A percentile compares a stretch with the other conserved stretches of the same genome.
Evolutionary conservation across 2,888 invertebrate genomes (phyloP).

Genomic region (Troides aeacus): DNA sequence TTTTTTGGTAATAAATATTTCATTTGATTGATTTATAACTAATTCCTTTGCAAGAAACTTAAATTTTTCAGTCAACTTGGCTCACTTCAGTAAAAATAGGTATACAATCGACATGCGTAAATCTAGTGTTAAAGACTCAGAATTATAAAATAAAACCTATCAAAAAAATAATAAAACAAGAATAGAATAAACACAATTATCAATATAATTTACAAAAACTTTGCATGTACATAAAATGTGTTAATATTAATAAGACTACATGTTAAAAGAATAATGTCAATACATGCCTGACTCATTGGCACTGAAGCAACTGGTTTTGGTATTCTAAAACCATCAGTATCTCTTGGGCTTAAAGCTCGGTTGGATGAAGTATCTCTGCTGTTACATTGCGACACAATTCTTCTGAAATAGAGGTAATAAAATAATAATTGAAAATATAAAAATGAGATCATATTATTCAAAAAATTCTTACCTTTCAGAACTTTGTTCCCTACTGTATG

Average conservation of each 20-base stretch:
- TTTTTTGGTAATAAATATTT: too few relatives aligned
- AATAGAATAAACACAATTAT: too few relatives aligned
- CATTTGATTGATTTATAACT: too few relatives aligned
- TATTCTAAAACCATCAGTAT: constrained; percentile 69
- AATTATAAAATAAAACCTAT: too few relatives aligned
- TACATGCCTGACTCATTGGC: constrained; percentile 58
- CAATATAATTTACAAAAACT: too few relatives aligned
- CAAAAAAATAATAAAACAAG: too few relatives aligned
- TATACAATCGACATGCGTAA: too few relatives aligned
- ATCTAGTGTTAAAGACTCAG: too few relatives aligned
- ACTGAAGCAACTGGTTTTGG: constrained; percentile 62
- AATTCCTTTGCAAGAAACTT: too few relatives aligned
- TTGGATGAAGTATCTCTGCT: constrained; percentile 68
- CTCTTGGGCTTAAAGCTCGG: constrained; percentile 66
- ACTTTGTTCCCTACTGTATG: constrained; percentile 75
- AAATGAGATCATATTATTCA: neutral
- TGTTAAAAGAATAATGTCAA: neutral
- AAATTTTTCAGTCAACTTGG: too few relatives aligned
- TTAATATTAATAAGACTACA: neutral
- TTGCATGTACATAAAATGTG: too few relatives aligned
- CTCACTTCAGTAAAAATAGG: too few relatives aligned
- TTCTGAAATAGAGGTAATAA: constrained; percentile 47
- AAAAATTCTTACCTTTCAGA: constrained; percentile 61
- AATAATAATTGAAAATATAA: neutral
- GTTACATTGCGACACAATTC: constrained; percentile 72